A percentile compares a stretch with the other conserved stretches of the same genome.
phyloP scores from a whole-genome alignment of 2,797 vertebrate genomes.

The Spheniscus humboldti region DNA sequence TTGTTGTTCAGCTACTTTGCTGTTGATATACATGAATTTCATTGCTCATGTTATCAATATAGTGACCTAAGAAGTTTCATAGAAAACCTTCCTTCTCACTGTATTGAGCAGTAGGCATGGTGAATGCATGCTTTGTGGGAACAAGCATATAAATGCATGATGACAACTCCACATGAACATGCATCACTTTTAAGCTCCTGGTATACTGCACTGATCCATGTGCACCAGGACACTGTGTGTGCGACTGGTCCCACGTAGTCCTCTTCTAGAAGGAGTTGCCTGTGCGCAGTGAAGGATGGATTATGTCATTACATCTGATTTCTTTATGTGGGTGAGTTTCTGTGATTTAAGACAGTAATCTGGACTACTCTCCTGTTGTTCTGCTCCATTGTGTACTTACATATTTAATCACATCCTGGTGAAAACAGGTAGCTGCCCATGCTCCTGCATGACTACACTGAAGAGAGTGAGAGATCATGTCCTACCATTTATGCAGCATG shows the following conservation, averaged over 20 bases:
- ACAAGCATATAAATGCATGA: fast-evolving
- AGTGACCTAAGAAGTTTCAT: neutral
- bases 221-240: fast-evolving
- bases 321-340: neutral
- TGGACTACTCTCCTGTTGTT: neutral
- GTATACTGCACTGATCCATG: too few species aligned
- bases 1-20: neutral
- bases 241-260: fast-evolving
- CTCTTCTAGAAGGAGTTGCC: neutral
- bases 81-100: too few species aligned
- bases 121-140: neutral
- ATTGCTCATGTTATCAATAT: neutral
- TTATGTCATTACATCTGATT: neutral
- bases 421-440: neutral
- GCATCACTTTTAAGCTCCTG: neutral
- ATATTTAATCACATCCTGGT: neutral
- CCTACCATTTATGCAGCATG: neutral
- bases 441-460: neutral
- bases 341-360: neutral
- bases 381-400: neutral
- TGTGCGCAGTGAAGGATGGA: neutral
- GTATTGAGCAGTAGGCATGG: neutral
- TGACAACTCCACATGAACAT: neutral
- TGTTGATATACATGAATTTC: neutral
- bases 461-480: neutral